These are phyloP conservation scores for Epizoanthus illoricatus DNA, from an alignment of 92 coral and sea anemone genomes.

Conservation along the genomic window DNA sequence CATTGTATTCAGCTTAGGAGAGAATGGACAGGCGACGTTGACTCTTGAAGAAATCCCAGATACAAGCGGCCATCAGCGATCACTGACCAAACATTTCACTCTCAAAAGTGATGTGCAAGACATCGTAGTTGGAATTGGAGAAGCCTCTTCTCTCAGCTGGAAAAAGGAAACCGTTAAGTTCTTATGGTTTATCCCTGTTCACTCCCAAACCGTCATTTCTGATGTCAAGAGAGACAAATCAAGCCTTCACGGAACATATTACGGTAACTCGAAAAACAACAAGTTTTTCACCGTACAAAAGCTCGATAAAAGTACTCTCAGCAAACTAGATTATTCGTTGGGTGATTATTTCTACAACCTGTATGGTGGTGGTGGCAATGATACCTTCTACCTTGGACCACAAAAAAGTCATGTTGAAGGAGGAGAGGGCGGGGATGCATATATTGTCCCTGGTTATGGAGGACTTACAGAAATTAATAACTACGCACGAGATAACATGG, in stretches of 20 bases:
- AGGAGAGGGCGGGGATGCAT: conserved; percentile 51
- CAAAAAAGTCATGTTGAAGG: conserved; percentile 52
- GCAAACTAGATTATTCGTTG: conserved; percentile 21
- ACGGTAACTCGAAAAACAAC: conserved; percentile 40
- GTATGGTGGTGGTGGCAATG: conserved; percentile 64
- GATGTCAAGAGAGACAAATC: no score
- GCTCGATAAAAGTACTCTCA: not conserved
- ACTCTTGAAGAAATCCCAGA: no score
- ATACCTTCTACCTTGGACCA: conserved; percentile 62
- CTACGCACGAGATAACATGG: conserved; percentile 31
- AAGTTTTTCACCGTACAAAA: conserved; percentile 45
- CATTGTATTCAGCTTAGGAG: no score
- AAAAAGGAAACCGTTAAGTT: no score
- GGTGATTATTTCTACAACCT: conserved; percentile 62
- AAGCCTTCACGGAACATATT: conserved; percentile 31
- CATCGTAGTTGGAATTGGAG: no score
- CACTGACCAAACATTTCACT: no score
- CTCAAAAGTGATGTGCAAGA: no score
- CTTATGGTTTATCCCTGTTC: no score
- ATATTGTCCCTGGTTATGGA: conserved; percentile 27
- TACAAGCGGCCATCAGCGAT: no score
- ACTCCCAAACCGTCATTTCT: no score
- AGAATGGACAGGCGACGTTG: no score
- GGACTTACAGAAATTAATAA: conserved; percentile 18
- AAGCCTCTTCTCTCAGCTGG: no score